Conservation (phyloP, 2,797 vertebrate genomes). For the Chelonia mydas region DNA sequence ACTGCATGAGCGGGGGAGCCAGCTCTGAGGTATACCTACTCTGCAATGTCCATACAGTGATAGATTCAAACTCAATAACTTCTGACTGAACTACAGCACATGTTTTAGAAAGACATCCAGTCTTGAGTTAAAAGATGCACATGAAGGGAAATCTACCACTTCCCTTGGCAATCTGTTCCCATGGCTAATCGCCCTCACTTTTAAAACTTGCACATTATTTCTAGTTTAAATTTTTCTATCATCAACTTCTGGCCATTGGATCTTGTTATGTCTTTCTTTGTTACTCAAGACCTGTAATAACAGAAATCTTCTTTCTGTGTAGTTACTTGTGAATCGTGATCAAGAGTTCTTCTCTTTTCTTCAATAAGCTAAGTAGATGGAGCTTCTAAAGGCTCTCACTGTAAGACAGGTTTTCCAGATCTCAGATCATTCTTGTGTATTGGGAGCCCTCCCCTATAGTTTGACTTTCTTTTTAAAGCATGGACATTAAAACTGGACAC, state of each 20-base stretch:
- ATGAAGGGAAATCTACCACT: not conserved
- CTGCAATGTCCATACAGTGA: not conserved
- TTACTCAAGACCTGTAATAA: not conserved
- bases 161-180: not conserved
- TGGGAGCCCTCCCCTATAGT: not conserved
- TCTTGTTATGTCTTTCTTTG: not conserved
- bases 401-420: not conserved
- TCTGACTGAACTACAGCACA: not conserved
- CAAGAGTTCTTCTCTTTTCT: not conserved
- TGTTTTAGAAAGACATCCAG: not conserved
- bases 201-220: not conserved
- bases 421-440: not conserved
- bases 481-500: not conserved
- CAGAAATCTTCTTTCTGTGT: not conserved
- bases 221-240: not conserved
- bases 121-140: not conserved
- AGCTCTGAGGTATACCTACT: rapidly evolving
- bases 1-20: rapidly evolving
- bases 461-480: not conserved
- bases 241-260: too few species aligned
- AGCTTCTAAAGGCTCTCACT: not conserved
- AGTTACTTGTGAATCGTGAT: not conserved
- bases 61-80: not conserved
- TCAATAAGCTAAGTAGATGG: not conserved
- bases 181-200: not conserved